Evolutionary conservation across 2,888 invertebrate species (phyloP), one percentile per base, ranked within the genome.

Genomic region (Drosophila fulvimacula): DNA sequence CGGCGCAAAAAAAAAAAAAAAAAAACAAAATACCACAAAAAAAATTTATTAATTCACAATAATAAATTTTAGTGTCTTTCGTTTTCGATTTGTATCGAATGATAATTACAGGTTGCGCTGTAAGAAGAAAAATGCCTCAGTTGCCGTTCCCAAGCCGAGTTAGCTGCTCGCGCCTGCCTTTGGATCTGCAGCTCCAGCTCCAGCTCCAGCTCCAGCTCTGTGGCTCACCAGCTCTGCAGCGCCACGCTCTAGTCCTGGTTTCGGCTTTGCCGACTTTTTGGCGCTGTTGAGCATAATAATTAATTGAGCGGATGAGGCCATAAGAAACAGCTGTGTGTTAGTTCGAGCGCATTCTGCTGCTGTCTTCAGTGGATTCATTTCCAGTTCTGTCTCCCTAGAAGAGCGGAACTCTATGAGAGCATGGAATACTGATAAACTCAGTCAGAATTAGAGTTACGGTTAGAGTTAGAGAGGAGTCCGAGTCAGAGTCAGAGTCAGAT

Each of bases 61-160:
- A 91, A 92, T 92, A 91, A 91, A 92, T 92, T 92, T 87, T 90
- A 91, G 90, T 92, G 92, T 92, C 92, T 92, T 90, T 91, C 91
- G 89, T 73, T 82, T 85, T 90, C 88, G 92, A 92, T 92, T 92
- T 90, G 90, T 92, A 92, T 91, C 92, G 91, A 91, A 85, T 89
- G 90, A 91, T 92, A 92, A 92, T 92, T 92, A 91, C 85, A 90
- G 90, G 92, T 89, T 92, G 78, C 69, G 76, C 82, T 76, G 76
- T 82, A 85, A 88, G 73, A 82, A 88, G 88, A 82, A 88, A 82
- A 85, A 88, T 84, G 82, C 69, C 65, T 69, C 49, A 68, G 58
- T 72, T 76, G 76, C 73, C 78, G 59, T 62, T 46, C 61, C 73
- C 74, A 65, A 65, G 52, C 48, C 46, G 75, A 38, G 52, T 30